phyloP scores from a whole-genome alignment of 2,888 invertebrate genomes.

The Machimus atricapillus region DNA sequence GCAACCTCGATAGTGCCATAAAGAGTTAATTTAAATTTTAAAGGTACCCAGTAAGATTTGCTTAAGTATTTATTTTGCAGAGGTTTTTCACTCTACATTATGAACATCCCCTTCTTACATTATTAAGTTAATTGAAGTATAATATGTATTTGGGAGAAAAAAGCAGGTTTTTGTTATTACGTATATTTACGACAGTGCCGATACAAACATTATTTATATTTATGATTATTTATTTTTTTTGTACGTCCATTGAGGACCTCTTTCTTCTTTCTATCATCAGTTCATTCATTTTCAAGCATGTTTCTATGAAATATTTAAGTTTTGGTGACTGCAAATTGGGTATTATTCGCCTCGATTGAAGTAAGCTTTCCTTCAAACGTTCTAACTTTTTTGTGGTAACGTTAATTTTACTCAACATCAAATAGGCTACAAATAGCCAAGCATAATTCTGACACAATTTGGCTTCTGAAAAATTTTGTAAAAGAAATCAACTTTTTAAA shows the following conservation, averaged over 20 bases:
- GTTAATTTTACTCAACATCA: constrained; percentile 25
- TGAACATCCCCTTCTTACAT: neutral
- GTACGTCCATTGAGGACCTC: neutral
- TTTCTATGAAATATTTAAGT: constrained; percentile 30
- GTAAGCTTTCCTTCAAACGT: constrained; percentile 5
- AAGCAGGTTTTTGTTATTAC: too few relatives aligned
- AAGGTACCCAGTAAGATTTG: neutral
- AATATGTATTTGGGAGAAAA: too few relatives aligned
- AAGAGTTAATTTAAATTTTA: neutral
- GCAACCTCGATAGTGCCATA: neutral
- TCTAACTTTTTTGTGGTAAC: constrained; percentile 26
- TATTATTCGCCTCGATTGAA: neutral
- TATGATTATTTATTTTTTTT: too few relatives aligned
- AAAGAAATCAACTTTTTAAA: neutral
- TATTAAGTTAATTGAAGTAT: too few relatives aligned
- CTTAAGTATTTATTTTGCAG: neutral
- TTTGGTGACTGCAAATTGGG: constrained; percentile 15
- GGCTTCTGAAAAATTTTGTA: constrained; percentile 35
- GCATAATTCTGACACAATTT: constrained; percentile 34
- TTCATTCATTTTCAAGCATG: constrained; percentile 1
- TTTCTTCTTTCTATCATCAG: neutral
- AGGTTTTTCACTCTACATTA: neutral
- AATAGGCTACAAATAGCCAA: constrained; percentile 39
- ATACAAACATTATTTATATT: neutral
- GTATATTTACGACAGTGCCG: too few relatives aligned